Evolutionary conservation across 92 coral and sea anemone genomes (phyloP).

Genomic region (Blastomussa wellsi): DNA sequence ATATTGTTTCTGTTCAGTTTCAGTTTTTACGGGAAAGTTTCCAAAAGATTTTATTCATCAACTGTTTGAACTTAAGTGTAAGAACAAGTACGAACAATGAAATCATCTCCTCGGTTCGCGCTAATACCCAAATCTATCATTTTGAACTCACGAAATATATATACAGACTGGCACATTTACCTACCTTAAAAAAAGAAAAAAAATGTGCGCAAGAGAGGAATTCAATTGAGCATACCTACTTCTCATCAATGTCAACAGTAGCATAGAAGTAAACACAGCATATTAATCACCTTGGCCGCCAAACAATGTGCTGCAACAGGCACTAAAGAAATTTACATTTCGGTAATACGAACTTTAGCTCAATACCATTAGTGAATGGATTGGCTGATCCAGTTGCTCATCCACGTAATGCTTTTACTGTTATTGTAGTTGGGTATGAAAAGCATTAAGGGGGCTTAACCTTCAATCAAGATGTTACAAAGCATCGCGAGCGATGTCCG

Average conservation of each 20-base stretch:
- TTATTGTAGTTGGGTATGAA: conserved; percentile 8
- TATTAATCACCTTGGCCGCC: conserved; percentile 33
- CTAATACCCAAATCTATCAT: too few species aligned
- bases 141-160: not conserved
- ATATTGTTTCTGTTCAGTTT: not conserved
- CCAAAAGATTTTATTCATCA: not conserved
- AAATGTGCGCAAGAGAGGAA: not conserved
- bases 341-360: conserved; percentile 33
- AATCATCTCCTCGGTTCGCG: not conserved
- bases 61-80: not conserved
- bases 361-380: conserved; percentile 41
- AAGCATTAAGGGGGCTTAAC: conserved; percentile 8
- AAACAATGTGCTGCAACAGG: conserved; percentile 25
- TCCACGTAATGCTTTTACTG: conserved; percentile 6
- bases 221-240: not conserved
- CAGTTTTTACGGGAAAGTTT: conserved; percentile 4
- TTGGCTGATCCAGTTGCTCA: conserved; percentile 23
- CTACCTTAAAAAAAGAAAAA: not conserved
- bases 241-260: conserved; percentile 33
- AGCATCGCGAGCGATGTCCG: not conserved
- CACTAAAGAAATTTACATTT: conserved; percentile 52
- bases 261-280: conserved; percentile 6
- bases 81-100: not conserved
- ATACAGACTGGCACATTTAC: not conserved
- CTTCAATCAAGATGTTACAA: not conserved